Conservation (phyloP, 2,797 vertebrate species). For the Hydrocynus forskahlii region DNA sequence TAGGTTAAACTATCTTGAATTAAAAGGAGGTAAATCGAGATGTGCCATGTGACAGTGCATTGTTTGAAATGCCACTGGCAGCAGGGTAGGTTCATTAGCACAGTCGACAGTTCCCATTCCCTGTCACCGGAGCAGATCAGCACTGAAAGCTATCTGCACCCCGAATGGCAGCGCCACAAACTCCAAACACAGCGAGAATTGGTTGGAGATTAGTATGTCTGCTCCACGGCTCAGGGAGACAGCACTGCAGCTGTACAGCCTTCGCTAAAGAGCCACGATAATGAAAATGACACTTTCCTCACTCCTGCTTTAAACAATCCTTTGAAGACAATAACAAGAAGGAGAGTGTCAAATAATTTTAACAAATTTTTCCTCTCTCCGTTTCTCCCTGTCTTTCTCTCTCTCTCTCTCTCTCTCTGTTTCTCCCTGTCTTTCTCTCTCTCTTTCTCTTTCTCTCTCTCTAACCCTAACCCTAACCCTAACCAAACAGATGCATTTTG, state of each 20-base stretch:
- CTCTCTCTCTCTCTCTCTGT: too few species aligned
- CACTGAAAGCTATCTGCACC: constrained; percentile 51
- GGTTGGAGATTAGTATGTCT: constrained; percentile 51
- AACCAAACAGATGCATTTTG: too few species aligned
- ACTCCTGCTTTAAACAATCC: constrained; percentile 35
- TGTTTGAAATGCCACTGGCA: constrained; percentile 5
- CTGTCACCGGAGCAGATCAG: constrained; percentile 48
- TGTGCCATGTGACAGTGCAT: background rate
- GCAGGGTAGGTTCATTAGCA: constrained; percentile 56
- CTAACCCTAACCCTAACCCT: too few species aligned
- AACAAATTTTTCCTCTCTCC: too few species aligned
- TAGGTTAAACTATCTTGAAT: background rate
- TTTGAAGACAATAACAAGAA: constrained; percentile 23
- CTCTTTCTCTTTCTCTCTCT: too few species aligned
- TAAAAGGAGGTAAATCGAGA: constrained; percentile 9
- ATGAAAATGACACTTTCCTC: constrained; percentile 46
- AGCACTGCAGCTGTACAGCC: constrained; percentile 30
- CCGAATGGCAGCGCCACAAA: constrained; percentile 42
- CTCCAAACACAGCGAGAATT: constrained; percentile 43
- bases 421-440: too few species aligned
- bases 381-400: too few species aligned
- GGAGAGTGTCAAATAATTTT: background rate
- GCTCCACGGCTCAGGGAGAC: constrained; percentile 36
- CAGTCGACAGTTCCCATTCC: constrained; percentile 40
- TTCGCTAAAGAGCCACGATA: constrained; percentile 28